phyloP scores from a whole-genome alignment of 2,797 vertebrate genomes.

The Crenichthys baileyi region DNA sequence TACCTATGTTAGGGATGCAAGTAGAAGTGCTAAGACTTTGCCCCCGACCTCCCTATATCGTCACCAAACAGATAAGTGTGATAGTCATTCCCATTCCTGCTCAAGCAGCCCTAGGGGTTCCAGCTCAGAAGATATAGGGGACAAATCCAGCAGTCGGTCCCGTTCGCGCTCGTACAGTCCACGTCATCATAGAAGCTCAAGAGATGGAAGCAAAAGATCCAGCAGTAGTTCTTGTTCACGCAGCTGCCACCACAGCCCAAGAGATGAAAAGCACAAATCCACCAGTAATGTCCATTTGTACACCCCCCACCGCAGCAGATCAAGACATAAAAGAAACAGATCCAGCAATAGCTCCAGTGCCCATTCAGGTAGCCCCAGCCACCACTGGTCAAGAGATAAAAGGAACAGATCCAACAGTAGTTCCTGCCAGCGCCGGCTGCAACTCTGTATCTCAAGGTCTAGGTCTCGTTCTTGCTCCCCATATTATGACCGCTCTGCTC shows the following conservation, averaged over 20 bases:
- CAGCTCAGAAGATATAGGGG: conserved; percentile 65
- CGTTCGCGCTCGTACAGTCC: conserved; percentile 39
- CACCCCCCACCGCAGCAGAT: conserved; percentile 68
- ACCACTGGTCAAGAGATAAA: conserved; percentile 69
- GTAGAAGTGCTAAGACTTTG: conserved; percentile 6
- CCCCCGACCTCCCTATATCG: conserved; percentile 8
- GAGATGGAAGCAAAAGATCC: not conserved
- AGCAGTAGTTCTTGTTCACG: conserved; percentile 60
- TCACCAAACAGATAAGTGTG: conserved; percentile 8
- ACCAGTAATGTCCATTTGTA: conserved; percentile 62
- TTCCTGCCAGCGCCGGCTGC: conserved; percentile 10
- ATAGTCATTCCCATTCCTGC: conserved; percentile 53
- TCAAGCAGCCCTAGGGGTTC: conserved; percentile 81
- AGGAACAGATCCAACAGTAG: conserved; percentile 19
- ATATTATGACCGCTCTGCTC: not conserved
- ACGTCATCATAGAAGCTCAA: not conserved
- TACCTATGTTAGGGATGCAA: conserved; percentile 12
- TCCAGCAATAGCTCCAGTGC: conserved; percentile 23
- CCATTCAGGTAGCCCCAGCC: conserved; percentile 75
- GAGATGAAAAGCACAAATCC: conserved; percentile 42
- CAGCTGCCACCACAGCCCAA: conserved; percentile 73
- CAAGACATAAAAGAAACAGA: conserved; percentile 49
- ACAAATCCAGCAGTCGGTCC: conserved; percentile 32
- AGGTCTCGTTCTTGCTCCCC: conserved; percentile 63
- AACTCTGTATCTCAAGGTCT: conserved; percentile 19